These are phyloP conservation scores for Drosophila kuntzei DNA, from an alignment of 2,888 invertebrate genomes.

Conservation along the genomic window DNA sequence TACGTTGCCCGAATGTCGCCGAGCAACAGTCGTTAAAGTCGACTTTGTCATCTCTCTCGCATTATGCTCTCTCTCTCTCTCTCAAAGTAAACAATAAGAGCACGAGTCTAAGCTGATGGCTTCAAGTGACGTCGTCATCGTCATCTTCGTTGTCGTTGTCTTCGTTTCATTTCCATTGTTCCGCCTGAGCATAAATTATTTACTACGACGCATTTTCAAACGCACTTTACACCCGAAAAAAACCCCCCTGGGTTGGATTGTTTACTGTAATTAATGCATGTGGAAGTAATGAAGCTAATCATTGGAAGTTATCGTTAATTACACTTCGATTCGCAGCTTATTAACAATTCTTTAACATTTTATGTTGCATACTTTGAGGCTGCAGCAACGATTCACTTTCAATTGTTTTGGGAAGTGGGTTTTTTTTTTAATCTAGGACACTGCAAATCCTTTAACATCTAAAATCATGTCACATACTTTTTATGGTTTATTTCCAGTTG, in stretches of 20 bases:
- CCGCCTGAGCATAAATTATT: conserved; percentile 60
- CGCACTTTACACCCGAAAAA: conserved; percentile 27
- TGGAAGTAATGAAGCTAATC: conserved; percentile 36
- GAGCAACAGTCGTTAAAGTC: conserved; percentile 50
- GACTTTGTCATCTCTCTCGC: conserved; percentile 24
- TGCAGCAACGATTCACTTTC: conserved; percentile 16
- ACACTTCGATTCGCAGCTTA: conserved; percentile 35
- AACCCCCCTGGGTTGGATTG: conserved; percentile 2
- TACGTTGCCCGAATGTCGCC: conserved; percentile 57
- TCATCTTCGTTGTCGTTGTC: conserved; percentile 16
- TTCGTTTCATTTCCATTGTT: conserved; percentile 52
- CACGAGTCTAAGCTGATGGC: conserved; percentile 43
- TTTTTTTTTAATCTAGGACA: conserved; percentile 61
- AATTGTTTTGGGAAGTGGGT: neutral
- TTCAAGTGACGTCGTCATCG: conserved; percentile 44
- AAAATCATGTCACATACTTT: conserved; percentile 2
- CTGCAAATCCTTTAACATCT: conserved; percentile 17
- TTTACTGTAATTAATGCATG: conserved; percentile 26
- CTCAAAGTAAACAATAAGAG: conserved; percentile 56
- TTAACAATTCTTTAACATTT: conserved; percentile 27
- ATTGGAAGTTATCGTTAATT: conserved; percentile 16
- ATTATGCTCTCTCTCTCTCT: conserved; percentile 9
- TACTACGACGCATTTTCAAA: conserved; percentile 71
- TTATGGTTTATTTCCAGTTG: conserved; percentile 14
- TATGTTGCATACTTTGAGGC: conserved; percentile 73